Percentiles rank a stretch among this genome's conserved stretches.
Evolutionary conservation across 2,113 vertebrate genomes (phyloP).

Genomic region (Centropus unirufus): DNA sequence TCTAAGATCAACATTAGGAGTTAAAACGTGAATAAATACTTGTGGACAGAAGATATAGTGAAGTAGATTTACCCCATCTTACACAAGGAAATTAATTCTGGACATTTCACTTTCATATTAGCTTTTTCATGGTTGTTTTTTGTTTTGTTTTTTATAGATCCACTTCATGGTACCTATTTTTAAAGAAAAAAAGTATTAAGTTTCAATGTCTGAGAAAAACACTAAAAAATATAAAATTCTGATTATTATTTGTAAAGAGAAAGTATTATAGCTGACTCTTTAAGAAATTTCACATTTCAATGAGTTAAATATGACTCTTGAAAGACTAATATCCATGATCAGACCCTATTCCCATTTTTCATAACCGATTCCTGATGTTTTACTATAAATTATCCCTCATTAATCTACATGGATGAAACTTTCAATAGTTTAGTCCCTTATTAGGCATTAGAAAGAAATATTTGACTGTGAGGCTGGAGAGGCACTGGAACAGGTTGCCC

Average conservation of each 20-base stretch:
- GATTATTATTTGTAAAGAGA: not conserved
- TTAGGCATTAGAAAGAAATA: too few species aligned
- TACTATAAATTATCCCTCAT: not conserved
- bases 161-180: not conserved
- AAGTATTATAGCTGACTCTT: not conserved
- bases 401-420: not conserved
- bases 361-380: not conserved
- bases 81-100: not conserved
- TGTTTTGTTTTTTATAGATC: not conserved
- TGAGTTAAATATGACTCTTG: too few species aligned
- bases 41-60: not conserved
- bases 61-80: not conserved
- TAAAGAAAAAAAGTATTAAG: not conserved
- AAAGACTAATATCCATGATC: not conserved
- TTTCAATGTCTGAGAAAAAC: not conserved
- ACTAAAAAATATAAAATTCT: not conserved
- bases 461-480: too few species aligned
- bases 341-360: not conserved
- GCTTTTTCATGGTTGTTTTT: not conserved
- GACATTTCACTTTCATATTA: not conserved
- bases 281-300: not conserved
- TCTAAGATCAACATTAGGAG: not conserved
- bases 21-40: not conserved
- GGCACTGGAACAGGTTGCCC: too few species aligned
- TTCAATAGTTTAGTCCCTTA: not conserved